A percentile compares a stretch with the other conserved stretches of the same genome.
Conservation (phyloP, 1,140 invertebrate species). For the Drosophila melanogaster region DNA sequence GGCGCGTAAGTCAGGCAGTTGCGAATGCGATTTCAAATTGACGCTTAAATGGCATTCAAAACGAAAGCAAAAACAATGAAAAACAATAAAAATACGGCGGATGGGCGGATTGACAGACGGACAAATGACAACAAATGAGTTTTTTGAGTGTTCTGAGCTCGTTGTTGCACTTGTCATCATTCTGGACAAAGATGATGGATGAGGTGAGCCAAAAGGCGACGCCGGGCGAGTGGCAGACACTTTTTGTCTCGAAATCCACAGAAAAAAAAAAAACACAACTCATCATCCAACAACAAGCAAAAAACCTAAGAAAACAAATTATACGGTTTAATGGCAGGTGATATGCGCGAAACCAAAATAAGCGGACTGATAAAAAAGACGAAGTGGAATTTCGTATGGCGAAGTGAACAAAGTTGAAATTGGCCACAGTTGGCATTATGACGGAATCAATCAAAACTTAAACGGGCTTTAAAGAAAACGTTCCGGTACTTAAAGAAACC, state of each 20-base stretch:
- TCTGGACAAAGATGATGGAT: slow-evolving; percentile 53
- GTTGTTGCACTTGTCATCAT: slow-evolving; percentile 56
- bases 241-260: slow-evolving; percentile 27
- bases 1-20: slow-evolving; percentile 73
- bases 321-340: slow-evolving; percentile 60
- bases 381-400: background rate
- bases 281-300: slow-evolving; percentile 32
- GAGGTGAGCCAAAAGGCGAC: slow-evolving; percentile 20
- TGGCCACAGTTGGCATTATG: slow-evolving; percentile 4
- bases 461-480: background rate
- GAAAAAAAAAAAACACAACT: slow-evolving; percentile 36
- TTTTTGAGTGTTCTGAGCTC: slow-evolving; percentile 63
- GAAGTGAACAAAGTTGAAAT: slow-evolving; percentile 10
- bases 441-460: slow-evolving; percentile 30
- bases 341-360: slow-evolving; percentile 26
- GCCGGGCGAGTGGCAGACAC: slow-evolving; percentile 2
- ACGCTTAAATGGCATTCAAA: slow-evolving; percentile 73
- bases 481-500: background rate
- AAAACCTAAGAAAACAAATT: slow-evolving; percentile 58
- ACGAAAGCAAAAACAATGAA: slow-evolving; percentile 56
- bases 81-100: slow-evolving; percentile 40
- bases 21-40: slow-evolving; percentile 69
- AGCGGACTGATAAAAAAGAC: background rate
- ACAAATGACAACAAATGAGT: slow-evolving; percentile 80
- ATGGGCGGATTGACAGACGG: background rate